Base-by-base conservation (phyloP, 2,888 invertebrate genomes). In the Smittia aterrima region DNA sequence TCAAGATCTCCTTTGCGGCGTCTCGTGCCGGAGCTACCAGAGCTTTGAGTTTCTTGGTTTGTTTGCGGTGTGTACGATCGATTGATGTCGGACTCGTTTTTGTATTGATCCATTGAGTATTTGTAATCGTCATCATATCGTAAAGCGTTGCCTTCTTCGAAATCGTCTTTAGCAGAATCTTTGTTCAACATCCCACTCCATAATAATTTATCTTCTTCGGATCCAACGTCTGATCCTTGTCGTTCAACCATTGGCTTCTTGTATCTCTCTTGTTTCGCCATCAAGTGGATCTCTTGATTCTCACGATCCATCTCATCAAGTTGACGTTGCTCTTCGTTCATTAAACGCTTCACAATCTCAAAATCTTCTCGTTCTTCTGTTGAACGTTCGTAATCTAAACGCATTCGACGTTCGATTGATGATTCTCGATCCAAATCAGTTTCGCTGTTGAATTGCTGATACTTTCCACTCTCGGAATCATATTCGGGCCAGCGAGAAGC, bases 1-100 rank as follows among this genome's bases (percentile, higher is more conserved):
- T 93, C 93, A 79, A 94, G 87, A 1, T 92, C 90, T 0, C 89
- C 89, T 70, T 86, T 86, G 70, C 87, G 84, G 24, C 85, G 81
- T 32, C 84, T 79, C 62, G 85, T 86, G 27, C 83, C 82, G 0
- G 88, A 88, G 77, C 88, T 88, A 1, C 86, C 86, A 1, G 88
- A 87, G 0, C 88, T 89, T 74, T 86, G 87, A 1, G 82, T 83
- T 75, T 87, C 87, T 67, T 85, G 84, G 75, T 84, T 83, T 0
- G 84, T 82, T 41, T 82, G 78, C 13, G 78, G 75, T 9, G 78
- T 11, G 79, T 78, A 74, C 79, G 80, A 62, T 80, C 82, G 80
- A 62, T 80, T 80, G 4, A 74, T 20, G 0, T 78, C 81, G 82
- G 84, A 78, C 83, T 84, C 68, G 40, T 58, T 66, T 6, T 71